These are phyloP conservation scores for Centrocercus urophasianus DNA, from an alignment of 2,113 vertebrate species.

Conservation along the genomic window DNA sequence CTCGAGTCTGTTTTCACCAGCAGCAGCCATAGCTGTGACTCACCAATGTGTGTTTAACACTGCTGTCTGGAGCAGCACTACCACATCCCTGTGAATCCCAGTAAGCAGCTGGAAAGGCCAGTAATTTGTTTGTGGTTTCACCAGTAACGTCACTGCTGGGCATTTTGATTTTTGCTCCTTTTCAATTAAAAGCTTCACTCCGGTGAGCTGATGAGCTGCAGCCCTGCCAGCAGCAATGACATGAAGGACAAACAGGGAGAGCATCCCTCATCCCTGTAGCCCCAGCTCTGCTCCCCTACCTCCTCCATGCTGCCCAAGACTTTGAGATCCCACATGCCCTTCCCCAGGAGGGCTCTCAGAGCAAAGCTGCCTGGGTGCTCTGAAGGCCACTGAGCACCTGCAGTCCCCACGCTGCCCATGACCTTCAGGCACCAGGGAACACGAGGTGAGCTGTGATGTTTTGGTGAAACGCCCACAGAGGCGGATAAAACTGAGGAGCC, in stretches of 20 bases:
- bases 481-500: accelerated
- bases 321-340: not conserved
- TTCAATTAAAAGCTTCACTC: constrained; percentile 18
- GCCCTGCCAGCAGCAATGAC: not conserved
- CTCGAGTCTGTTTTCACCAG: not conserved
- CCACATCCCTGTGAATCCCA: not conserved
- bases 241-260: accelerated
- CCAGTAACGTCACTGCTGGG: constrained; percentile 31
- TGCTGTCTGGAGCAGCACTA: not conserved
- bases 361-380: not conserved
- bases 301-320: not conserved
- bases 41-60: not conserved
- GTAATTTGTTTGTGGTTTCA: constrained; percentile 41
- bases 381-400: accelerated
- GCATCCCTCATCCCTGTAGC: not conserved
- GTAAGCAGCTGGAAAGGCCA: not conserved
- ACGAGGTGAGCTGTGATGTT: accelerated
- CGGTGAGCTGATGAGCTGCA: not conserved
- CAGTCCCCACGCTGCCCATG: not conserved
- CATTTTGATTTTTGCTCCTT: constrained; percentile 33
- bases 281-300: not conserved
- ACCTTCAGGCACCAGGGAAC: not conserved
- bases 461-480: not conserved
- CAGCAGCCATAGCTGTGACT: not conserved
- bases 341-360: accelerated